Evolutionary conservation across 1,140 invertebrate genomes (phyloP).

Genomic region (Zaprionus ghesquierei): DNA sequence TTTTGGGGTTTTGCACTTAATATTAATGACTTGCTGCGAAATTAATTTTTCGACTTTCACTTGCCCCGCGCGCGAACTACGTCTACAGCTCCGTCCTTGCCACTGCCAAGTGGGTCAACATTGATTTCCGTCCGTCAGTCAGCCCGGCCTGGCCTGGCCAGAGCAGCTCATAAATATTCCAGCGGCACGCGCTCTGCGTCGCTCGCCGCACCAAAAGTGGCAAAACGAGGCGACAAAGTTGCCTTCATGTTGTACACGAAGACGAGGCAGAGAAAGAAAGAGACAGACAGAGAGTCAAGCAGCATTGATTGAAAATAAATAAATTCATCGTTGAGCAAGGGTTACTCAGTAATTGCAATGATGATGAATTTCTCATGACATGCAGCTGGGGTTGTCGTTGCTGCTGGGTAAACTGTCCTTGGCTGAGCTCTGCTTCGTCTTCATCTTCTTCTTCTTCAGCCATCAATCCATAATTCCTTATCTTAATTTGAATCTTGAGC

Average conservation of each 20-base stretch:
- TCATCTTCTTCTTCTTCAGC: background rate
- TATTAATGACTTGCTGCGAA: slow-evolving; percentile 76
- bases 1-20: slow-evolving; percentile 70
- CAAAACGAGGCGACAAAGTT: slow-evolving; percentile 69
- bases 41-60: slow-evolving; percentile 78
- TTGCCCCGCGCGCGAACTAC: background rate
- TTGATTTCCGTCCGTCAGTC: slow-evolving; percentile 74
- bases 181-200: slow-evolving; percentile 64
- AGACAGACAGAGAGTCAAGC: background rate
- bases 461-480: background rate
- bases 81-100: slow-evolving; percentile 36
- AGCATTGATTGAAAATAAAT: slow-evolving; percentile 78
- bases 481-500: background rate
- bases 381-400: background rate
- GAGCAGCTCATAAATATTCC: slow-evolving; percentile 73
- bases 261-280: background rate
- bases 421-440: background rate
- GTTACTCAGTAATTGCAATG: slow-evolving; percentile 7
- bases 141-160: slow-evolving; percentile 37
- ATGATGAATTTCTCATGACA: slow-evolving; percentile 7
- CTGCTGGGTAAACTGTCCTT: background rate
- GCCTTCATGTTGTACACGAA: slow-evolving; percentile 41
- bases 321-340: slow-evolving; percentile 9
- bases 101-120: slow-evolving; percentile 70
- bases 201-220: slow-evolving; percentile 39